Evolutionary conservation across 2,888 invertebrate genomes (phyloP).

Genomic region (Uropetala carovei): DNA sequence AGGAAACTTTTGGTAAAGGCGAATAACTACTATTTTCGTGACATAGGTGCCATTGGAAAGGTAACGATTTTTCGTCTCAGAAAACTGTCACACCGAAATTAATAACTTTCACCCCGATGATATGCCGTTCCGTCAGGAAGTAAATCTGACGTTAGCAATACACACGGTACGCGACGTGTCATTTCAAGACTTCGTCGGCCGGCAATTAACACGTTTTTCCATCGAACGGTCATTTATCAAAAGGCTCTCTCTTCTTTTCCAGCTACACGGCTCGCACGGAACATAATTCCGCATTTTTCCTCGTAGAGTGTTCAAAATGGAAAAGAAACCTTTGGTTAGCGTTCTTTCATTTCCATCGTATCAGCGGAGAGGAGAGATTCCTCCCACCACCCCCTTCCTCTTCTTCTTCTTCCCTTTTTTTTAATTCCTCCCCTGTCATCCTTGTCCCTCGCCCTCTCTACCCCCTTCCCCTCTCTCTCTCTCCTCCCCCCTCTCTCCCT

Average conservation of each 20-base stretch:
- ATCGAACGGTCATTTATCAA: slow-evolving; percentile 29
- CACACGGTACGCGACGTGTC: background rate
- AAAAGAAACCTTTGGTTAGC: slow-evolving; percentile 35
- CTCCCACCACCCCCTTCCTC: background rate
- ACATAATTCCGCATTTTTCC: slow-evolving; percentile 1
- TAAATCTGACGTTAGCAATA: background rate
- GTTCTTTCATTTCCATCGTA: slow-evolving; percentile 7
- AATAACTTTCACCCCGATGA: background rate
- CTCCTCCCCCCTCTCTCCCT: background rate
- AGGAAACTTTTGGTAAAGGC: no score
- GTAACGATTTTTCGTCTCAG: background rate
- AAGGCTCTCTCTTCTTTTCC: background rate
- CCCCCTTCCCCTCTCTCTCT: no score
- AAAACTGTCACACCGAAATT: background rate
- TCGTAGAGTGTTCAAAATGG: slow-evolving; percentile 32
- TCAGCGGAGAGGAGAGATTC: background rate
- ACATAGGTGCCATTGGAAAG: no score
- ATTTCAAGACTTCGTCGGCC: background rate
- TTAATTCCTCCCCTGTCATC: slow-evolving; percentile 41
- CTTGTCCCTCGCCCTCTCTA: background rate
- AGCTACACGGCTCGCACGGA: no score
- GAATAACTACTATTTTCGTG: no score
- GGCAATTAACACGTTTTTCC: background rate
- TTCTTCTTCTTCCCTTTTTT: no score
- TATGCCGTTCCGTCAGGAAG: background rate